Base-by-base conservation (phyloP, 2,113 vertebrate genomes). In the Octodon degus region DNA sequence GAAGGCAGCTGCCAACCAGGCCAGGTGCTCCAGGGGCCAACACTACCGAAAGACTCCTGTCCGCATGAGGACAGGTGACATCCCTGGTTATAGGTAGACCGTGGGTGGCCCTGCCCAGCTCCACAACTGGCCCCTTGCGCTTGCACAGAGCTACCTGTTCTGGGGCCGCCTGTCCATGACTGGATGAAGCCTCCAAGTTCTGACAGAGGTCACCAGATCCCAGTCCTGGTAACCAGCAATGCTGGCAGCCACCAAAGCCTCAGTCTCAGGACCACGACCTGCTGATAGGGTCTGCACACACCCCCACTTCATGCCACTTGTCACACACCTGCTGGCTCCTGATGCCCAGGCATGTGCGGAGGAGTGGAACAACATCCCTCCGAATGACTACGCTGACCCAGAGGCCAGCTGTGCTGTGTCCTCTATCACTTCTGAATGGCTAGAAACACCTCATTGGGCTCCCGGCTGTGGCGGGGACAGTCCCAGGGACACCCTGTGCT, bases 271-370 rank as follows among this genome's bases (percentile, higher is more conserved):
- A 17, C n/a, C 5, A 30, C n/a, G 37, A 16, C 37, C 53, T 22
- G 60, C 30, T 20, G 63, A 22, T 37, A 24, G 16, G 60, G 9
- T 30, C 37, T 77, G n/a, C 37, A 13, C 2, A 10, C 27, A 3
- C 20, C 30, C 7, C 1, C 1, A 3, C 43, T 25, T 7, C 43
- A 25, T 0, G 13, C 20, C 5, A 5, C 2, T 10, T 10, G 47
- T 55, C 91, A 86, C 60, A 37, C 7, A 30, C 19, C 47, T 13
- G 47, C 47, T 37, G 27, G n/a, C 58, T 27, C n/a, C 25, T 4
- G 34, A 27, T 4, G 17, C 72, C 20, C 74, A 76, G 8, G 40
- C 62, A 60, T 67, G 14, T 9, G 1, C 0, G 0, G 24, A 0
- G 25, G 17, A 14, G 34, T 27, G 14, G 86, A 1, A 2, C n/a